A percentile compares a stretch with the other conserved stretches of the same genome.
phyloP scores from a whole-genome alignment of 2,888 invertebrate genomes.

The Bellardia pandia region DNA sequence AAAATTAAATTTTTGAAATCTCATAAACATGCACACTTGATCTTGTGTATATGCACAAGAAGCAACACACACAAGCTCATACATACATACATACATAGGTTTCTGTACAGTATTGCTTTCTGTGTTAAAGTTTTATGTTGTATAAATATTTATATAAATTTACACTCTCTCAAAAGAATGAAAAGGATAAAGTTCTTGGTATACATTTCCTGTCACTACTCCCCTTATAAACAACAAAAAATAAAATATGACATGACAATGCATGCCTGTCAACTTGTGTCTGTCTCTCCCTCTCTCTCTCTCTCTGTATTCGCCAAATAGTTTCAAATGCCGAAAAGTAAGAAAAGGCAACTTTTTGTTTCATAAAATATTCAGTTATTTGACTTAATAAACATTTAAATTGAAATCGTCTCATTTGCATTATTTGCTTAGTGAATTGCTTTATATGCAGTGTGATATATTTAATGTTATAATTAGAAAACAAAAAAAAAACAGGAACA shows the following conservation, averaged over 20 bases:
- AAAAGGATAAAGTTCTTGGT: constrained; percentile 69
- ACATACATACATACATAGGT: background rate
- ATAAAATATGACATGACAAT: constrained; percentile 8
- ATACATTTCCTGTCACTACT: constrained; percentile 33
- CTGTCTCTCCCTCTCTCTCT: background rate
- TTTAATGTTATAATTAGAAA: constrained; percentile 68
- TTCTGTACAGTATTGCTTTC: background rate
- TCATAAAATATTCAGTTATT: constrained; percentile 73
- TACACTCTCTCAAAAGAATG: constrained; percentile 69
- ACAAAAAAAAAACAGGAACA: background rate
- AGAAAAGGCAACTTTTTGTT: constrained; percentile 57
- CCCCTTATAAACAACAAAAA: background rate
- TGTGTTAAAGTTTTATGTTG: constrained; percentile 67
- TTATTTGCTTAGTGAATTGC: constrained; percentile 71
- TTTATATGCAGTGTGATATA: constrained; percentile 63
- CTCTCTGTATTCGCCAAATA: background rate
- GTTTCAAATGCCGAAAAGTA: constrained; percentile 14
- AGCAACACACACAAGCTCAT: too few relatives aligned
- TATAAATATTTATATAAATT: constrained; percentile 73
- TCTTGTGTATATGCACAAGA: background rate
- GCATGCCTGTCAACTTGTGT: constrained; percentile 11
- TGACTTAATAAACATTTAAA: constrained; percentile 73
- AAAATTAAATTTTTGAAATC: constrained; percentile 66
- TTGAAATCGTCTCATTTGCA: constrained; percentile 74
- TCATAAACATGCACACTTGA: constrained; percentile 21